phyloP scores from a whole-genome alignment of 1,140 invertebrate species.

The Laodelphax striatellus region DNA sequence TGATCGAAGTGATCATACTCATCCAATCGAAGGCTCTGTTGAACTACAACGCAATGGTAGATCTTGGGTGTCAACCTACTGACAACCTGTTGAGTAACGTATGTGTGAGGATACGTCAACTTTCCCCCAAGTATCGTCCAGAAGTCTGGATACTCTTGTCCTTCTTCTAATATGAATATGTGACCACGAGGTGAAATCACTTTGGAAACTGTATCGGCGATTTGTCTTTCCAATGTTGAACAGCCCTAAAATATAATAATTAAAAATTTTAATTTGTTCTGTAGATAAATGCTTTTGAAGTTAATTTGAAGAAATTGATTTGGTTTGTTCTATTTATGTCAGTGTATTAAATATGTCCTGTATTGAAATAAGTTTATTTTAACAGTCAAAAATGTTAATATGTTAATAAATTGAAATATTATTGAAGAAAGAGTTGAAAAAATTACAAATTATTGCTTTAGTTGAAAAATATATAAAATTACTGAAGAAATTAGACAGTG shows the following conservation, averaged over 20 bases:
- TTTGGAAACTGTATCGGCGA: background rate
- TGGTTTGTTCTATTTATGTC: no score
- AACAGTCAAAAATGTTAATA: no score
- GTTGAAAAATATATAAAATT: no score
- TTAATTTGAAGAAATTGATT: no score
- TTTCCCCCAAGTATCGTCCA: background rate
- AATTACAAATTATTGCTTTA: no score
- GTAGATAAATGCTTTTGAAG: no score
- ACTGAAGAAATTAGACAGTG: no score
- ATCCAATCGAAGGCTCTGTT: background rate
- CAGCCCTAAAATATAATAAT: background rate
- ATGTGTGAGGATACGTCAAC: background rate
- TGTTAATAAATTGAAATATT: no score
- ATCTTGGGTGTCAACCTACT: background rate
- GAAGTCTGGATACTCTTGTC: background rate
- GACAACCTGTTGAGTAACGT: background rate
- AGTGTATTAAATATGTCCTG: no score
- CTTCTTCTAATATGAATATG: background rate
- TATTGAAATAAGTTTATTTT: no score
- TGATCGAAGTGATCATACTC: background rate
- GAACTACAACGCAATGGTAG: background rate
- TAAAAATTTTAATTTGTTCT: no score
- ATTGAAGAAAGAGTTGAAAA: no score
- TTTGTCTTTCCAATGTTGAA: background rate
- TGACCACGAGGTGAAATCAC: background rate